Base-by-base conservation (phyloP, 2,888 invertebrate genomes). In the Caradrina kadenii region DNA sequence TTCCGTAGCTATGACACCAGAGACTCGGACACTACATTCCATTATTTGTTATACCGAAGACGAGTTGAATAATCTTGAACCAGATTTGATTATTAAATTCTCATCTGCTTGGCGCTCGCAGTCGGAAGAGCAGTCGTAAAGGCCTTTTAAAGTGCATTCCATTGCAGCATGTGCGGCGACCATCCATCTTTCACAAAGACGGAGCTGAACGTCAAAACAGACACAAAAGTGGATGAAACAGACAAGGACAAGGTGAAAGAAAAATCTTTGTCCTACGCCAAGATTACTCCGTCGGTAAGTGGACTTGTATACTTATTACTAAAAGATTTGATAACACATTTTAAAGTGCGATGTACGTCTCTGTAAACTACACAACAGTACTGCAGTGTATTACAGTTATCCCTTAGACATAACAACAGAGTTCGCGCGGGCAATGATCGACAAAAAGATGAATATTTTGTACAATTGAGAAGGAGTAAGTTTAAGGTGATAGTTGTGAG, bases 101-200 rank as follows among this genome's bases (percentile, higher is more conserved):
- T 11, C 17, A 15, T 45, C 6, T 17, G 5, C 45, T 42, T 42
- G 42, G 42, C 42, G 42, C 13, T 45, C 45, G 6, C 50, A 35
- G 13, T 42, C 21, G 15, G 19, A 48, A 68, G 69, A 48, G 39
- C 55, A 59, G 53, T 15, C 17, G 42, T 71, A 52, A 71, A 71
- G 39, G 45, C 39, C 54, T 60, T 55, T 55, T n/a, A 72, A 72
- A 63, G 77, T 59, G 19, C 21, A 17, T 66, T 58, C 7, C 19
- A 11, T 80, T 80, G 10, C 83, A 95, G 95, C 59, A 95, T 95
- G 95, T 94, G 95, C 87, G 95, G 95, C 11, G 95, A 95, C 84
- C 95, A 95, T 74, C 91, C 93, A 4, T 94, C 94, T 7, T 87
- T 94, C 76, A 93, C 92, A n/a, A 94, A 94, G 86, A 90, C 91